A percentile compares a stretch with the other conserved stretches of the same genome.
Conservation (phyloP, 2,113 vertebrate genomes). For the Atrichornis clamosus region DNA sequence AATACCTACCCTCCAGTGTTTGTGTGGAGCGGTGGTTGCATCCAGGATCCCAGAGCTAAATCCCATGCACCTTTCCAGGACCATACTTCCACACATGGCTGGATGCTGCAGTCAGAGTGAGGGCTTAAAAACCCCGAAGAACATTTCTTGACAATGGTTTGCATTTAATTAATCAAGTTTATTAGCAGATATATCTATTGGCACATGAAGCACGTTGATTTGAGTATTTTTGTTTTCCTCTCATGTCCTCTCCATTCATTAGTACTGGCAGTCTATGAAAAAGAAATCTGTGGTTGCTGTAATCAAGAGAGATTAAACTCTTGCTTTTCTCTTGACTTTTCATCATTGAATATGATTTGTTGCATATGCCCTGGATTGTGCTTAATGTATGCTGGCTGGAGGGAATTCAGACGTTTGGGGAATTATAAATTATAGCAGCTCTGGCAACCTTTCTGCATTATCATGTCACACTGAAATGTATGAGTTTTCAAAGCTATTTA, state of each 20-base stretch:
- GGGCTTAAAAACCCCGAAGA: neutral
- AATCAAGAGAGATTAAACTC: conserved; percentile 26
- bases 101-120: neutral
- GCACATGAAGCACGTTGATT: neutral
- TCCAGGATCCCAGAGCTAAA: neutral
- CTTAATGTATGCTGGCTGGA: conserved; percentile 21
- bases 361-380: conserved; percentile 14
- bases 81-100: fast-evolving
- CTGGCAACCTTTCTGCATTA: neutral
- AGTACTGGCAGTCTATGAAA: conserved; percentile 16
- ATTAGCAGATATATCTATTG: neutral
- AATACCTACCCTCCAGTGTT: fast-evolving
- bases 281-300: conserved; percentile 28
- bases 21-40: neutral
- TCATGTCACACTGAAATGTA: neutral
- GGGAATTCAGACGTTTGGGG: neutral
- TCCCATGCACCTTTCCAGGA: neutral
- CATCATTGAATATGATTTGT: conserved; percentile 46
- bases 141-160: neutral
- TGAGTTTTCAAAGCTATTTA: conserved; percentile 15
- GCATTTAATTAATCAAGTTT: neutral
- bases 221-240: conserved; percentile 26
- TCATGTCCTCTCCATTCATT: conserved; percentile 1
- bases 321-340: conserved; percentile 20
- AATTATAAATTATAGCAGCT: conserved; percentile 24